These are phyloP conservation scores for Clarias macrocephalus DNA, from an alignment of 2,113 vertebrate species.

Conservation along the genomic window DNA sequence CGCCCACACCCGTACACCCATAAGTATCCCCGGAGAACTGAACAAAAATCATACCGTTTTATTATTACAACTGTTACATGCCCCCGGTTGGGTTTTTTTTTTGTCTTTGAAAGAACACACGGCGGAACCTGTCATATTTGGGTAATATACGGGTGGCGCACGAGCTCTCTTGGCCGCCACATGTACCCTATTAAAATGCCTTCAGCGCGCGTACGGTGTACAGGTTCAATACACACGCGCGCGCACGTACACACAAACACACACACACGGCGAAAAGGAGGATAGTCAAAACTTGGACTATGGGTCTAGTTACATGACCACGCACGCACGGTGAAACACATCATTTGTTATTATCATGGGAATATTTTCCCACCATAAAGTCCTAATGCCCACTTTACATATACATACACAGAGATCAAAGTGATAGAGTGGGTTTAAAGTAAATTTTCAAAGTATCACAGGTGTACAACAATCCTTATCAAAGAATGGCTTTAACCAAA, in stretches of 20 bases:
- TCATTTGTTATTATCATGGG: not conserved
- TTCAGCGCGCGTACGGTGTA: not conserved
- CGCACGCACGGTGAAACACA: not conserved
- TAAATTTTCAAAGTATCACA: not conserved
- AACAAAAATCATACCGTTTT: constrained; percentile 35
- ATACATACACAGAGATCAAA: not conserved
- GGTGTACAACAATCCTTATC: not conserved
- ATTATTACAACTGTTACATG: constrained; percentile 36
- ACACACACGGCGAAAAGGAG: not conserved
- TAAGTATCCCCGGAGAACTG: constrained; percentile 18
- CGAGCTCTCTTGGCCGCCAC: constrained; percentile 19
- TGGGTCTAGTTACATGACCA: not conserved
- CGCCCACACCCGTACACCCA: constrained; percentile 40
- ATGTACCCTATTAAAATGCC: constrained; percentile 32
- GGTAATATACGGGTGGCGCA: constrained; percentile 7
- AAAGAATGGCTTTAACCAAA: not conserved
- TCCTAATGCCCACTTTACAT: not conserved
- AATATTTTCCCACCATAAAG: not conserved
- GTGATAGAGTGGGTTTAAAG: not conserved
- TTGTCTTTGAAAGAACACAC: constrained; percentile 21
- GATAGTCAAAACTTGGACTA: no score
- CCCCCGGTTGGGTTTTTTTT: not conserved
- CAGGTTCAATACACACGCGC: constrained; percentile 8
- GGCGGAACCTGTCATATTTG: constrained; percentile 27
- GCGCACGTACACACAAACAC: not conserved